Evolutionary conservation across 2,888 invertebrate species (phyloP), one percentile per base, ranked within the genome.

Genomic region (Sthenelais limicola): DNA sequence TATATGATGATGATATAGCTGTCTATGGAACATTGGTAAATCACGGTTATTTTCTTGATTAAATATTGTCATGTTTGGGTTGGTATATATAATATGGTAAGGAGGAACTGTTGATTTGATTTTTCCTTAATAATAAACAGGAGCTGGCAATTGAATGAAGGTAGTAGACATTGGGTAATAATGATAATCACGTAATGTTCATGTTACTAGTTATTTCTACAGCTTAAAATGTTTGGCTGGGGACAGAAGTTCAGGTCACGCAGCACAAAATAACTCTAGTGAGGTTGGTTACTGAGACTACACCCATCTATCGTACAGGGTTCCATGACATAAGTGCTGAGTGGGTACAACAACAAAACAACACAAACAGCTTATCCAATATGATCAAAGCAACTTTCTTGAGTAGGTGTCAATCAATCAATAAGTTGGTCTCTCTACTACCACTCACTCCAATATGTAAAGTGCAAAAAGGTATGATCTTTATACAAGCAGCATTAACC

Each of bases 271-370:
- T 62, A 38, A 32, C 38, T 62, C 26, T 38, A 38, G 62, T 24
- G n/a, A n/a, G n/a, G n/a, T n/a, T n/a, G n/a, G n/a, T n/a, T 62
- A 21, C 12, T 38, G 24, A 35, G 21, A 62, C 62, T 62, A 62
- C 38, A 35, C 51, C 62, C 62, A 62, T 43, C 62, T 62, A n/a
- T n/a, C n/a, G n/a, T n/a, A 62, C 56, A 56, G 32, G 56, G 9
- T 33, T 32, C 32, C 15, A 2, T 9, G 7, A 32, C 28, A 32
- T 24, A 38, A 35, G 62, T 62, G 62, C 62, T 33, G n/a, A 35
- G 58, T 33, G 35, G 62, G 62, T 2, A 62, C 62, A 62, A 62
- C 62, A 62, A 38, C 18, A n/a, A n/a, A n/a, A n/a, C 12, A 62
- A 56, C 56, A 56, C 56, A 56, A 56, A 52, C 3, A 52, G 52